Conservation (phyloP, 2,113 vertebrate genomes). For the Pygoscelis antarcticus region DNA sequence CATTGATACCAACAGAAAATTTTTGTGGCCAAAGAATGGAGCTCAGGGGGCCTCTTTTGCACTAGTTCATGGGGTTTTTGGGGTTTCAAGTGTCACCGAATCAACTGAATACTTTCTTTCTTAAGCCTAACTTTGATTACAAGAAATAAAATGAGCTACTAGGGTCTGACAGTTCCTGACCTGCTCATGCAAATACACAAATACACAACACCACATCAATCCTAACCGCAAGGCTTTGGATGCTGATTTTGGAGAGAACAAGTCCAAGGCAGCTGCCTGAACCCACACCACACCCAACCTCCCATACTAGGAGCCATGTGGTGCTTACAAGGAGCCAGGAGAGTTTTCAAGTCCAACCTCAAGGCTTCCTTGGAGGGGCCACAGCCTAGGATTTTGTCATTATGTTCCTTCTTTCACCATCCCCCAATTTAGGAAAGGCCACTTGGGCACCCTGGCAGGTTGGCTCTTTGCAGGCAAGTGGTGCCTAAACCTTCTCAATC, state of each 20-base stretch:
- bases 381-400: background rate
- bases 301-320: background rate
- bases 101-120: background rate
- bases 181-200: conserved; percentile 33
- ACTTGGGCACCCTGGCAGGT: background rate
- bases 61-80: background rate
- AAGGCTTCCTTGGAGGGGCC: background rate
- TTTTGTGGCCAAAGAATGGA: background rate
- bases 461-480: background rate
- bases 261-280: background rate
- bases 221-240: conserved; percentile 13
- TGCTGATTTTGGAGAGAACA: background rate
- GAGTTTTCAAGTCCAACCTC: background rate
- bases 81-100: background rate
- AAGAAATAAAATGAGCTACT: background rate
- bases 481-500: background rate
- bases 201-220: background rate
- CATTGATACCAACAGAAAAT: background rate
- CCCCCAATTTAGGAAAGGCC: background rate
- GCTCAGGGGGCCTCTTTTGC: background rate
- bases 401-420: background rate
- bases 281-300: background rate
- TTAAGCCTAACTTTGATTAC: background rate
- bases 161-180: background rate
- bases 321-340: background rate